phyloP scores from a whole-genome alignment of 2,113 vertebrate genomes.

The Apaloderma vittatum region DNA sequence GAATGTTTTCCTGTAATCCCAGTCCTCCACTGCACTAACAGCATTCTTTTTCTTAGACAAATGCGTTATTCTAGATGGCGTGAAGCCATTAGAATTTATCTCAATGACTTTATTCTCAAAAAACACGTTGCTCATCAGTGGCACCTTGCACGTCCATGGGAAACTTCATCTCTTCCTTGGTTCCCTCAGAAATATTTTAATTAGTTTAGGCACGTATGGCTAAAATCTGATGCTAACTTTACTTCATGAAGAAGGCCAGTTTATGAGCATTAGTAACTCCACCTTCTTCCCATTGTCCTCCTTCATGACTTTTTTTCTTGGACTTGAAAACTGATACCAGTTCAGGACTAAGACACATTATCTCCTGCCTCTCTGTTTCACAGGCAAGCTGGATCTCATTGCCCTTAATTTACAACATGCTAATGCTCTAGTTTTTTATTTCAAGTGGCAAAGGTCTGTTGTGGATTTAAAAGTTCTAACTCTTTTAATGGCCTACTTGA shows the following conservation, averaged over 20 bases:
- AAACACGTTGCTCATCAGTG: not conserved
- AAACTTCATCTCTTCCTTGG: not conserved
- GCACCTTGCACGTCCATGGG: accelerated
- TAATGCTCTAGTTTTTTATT: not conserved
- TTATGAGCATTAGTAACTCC: not conserved
- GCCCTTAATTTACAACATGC: not conserved
- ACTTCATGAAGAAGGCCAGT: not conserved
- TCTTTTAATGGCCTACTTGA: not conserved
- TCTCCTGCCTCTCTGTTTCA: not conserved
- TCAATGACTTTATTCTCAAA: not conserved
- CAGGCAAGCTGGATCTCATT: not conserved
- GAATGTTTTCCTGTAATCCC: not conserved
- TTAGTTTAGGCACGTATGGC: not conserved
- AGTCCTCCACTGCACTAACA: not conserved
- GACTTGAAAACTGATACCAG: not conserved
- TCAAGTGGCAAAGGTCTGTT: not conserved
- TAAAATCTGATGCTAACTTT: not conserved
- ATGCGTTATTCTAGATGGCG: not conserved
- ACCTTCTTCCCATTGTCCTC: not conserved
- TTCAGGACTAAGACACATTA: not conserved
- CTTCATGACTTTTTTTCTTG: not conserved
- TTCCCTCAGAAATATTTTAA: not conserved
- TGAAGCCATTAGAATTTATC: not conserved
- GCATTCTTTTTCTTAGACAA: not conserved
- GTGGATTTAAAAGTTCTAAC: not conserved